Base-by-base conservation (phyloP, 1,140 invertebrate genomes). In the Panagrolaimus sp. region DNA sequence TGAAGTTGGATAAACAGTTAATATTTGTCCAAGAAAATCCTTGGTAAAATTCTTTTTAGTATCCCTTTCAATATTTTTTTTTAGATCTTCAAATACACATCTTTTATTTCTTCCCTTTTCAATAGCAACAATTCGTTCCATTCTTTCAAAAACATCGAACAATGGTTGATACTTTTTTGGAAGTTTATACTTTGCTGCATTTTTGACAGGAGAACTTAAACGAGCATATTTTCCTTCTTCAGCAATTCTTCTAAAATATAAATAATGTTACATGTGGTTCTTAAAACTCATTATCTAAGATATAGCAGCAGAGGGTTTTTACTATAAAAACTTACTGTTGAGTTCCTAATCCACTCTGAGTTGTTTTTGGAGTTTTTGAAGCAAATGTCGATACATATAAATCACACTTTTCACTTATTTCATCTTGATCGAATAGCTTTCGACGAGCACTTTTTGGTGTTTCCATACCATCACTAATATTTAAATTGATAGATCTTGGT, bases 181-280 rank as follows among this genome's bases (percentile, higher is more conserved):
- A 57, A 57, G 51, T 16, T 20, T 20, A 27, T 57, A 57, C 2
- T 57, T 27, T 27, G 27, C 20, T 11, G 14, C 11, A 57, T 57
- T 27, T 57, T 57, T 57, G 9, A 57, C n/a, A n/a, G n/a, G 20
- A 25, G 20, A 25, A 5, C 20, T 25, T 11, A 57, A 13, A 0
- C 51, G 20, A 57, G 51, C 51, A 27, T 57, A 57, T 20, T 57
- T 57, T 20, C 51, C 51, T 5, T n/a, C 9, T 20, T 57, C 51
- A 11, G 51, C 20, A 16, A 25, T 57, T 1, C 51, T 14, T 20
- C 27, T 57, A 5, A 38, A 38, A 38, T 38, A 38, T 4, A 38
- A 38, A 38, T 4, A 7, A 27, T 27, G 51, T 20, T 20, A 16
- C 9, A 20, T 57, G 51, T 25, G 4, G n/a, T 20, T 7, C 0